phyloP scores from a whole-genome alignment of 2,113 vertebrate species.

The Synodontis membranacea region DNA sequence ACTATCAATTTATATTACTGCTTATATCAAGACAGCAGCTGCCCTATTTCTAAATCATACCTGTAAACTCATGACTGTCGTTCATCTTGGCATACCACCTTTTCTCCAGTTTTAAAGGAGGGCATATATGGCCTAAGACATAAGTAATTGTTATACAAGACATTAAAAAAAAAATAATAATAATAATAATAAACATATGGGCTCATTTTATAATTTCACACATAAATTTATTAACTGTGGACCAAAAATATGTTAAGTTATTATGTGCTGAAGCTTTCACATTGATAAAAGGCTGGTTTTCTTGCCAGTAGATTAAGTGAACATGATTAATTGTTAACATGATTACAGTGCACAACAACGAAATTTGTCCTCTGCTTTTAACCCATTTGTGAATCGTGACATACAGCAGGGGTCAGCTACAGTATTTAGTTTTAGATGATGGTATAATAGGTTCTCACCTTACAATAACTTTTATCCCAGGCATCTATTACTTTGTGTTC shows the following conservation, averaged over 20 bases:
- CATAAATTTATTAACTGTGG: background rate
- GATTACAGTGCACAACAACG: too few relatives aligned
- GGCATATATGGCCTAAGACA: conserved; percentile 73
- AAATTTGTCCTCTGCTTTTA: too few relatives aligned
- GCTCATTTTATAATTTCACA: background rate
- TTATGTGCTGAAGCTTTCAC: background rate
- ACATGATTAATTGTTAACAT: too few relatives aligned
- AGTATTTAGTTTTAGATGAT: too few relatives aligned
- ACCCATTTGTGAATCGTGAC: too few relatives aligned
- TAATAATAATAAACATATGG: background rate
- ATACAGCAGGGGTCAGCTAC: too few relatives aligned
- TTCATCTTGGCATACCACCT: conserved; percentile 68
- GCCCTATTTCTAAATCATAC: conserved; percentile 66
- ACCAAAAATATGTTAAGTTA: background rate
- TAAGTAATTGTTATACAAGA: conserved; percentile 19
- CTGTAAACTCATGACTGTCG: conserved; percentile 75
- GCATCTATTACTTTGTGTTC: background rate
- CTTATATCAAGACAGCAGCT: background rate
- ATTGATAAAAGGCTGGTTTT: background rate
- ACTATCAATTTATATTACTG: conserved; percentile 8
- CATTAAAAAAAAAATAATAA: background rate
- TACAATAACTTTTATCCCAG: background rate
- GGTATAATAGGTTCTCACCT: background rate
- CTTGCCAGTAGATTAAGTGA: background rate
- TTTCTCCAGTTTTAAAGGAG: conserved; percentile 73